Conservation (phyloP, 2,113 vertebrate genomes). For the Ameiurus melas region DNA sequence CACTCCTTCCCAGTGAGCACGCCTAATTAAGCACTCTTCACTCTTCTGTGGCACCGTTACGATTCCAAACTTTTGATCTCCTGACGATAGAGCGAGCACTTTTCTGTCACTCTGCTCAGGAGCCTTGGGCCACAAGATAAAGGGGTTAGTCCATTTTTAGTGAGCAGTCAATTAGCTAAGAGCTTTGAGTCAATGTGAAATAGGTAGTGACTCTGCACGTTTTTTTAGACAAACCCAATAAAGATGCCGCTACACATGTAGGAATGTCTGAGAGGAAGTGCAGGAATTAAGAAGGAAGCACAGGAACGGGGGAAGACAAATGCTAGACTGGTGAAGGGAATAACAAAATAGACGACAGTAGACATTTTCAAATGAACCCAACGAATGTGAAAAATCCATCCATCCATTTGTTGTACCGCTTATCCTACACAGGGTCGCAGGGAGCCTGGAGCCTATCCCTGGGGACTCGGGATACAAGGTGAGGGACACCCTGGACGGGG, state of each 20-base stretch:
- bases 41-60: neutral
- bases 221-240: neutral
- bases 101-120: neutral
- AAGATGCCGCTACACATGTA: neutral
- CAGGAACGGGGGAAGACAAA: neutral
- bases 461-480: too few relatives aligned
- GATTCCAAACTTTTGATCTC: neutral
- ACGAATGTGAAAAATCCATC: too few relatives aligned
- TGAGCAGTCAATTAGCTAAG: slow-evolving; percentile 27
- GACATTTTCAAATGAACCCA: neutral
- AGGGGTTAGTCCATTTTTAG: slow-evolving; percentile 42
- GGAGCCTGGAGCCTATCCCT: too few relatives aligned
- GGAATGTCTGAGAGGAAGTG: neutral
- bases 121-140: slow-evolving; percentile 17
- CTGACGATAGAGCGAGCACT: neutral
- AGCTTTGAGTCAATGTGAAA: slow-evolving; percentile 15
- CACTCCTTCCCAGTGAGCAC: neutral
- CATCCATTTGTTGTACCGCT: too few relatives aligned
- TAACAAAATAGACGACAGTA: neutral
- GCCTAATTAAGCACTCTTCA: neutral
- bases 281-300: neutral
- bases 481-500: too few relatives aligned
- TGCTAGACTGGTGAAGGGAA: neutral
- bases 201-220: neutral
- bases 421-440: too few relatives aligned